A percentile compares a stretch with the other conserved stretches of the same genome.
Conservation (phyloP, 2,113 vertebrate species). For the Sphaerodactylus townsendi region DNA sequence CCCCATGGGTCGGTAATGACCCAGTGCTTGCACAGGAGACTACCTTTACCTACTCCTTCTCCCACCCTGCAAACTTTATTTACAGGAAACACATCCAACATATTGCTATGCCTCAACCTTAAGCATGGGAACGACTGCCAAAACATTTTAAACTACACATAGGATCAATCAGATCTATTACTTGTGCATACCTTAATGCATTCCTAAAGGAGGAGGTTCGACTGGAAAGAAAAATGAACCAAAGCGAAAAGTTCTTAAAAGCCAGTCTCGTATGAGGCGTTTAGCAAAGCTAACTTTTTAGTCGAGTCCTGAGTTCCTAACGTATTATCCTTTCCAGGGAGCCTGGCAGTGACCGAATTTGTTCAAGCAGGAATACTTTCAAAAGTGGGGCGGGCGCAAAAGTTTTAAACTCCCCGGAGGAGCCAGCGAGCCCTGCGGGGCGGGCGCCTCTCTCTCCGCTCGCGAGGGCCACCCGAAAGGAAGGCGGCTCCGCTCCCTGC, state of each 20-base stretch:
- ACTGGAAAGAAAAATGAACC: not conserved
- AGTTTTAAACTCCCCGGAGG: not conserved
- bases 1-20: no score
- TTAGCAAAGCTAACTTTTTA: not conserved
- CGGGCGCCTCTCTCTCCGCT: not conserved
- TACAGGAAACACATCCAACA: not conserved
- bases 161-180: not conserved
- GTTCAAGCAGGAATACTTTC: not conserved
- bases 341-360: not conserved
- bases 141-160: not conserved
- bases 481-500: not conserved
- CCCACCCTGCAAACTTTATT: not conserved
- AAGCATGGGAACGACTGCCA: not conserved
- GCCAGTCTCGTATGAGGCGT: not conserved
- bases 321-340: not conserved
- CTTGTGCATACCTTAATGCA: not conserved
- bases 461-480: not conserved
- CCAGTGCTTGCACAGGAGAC: no score
- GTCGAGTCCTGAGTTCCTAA: not conserved
- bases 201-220: not conserved
- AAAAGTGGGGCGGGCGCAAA: not conserved
- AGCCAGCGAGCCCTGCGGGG: not conserved
- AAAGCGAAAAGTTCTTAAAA: not conserved
- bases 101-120: not conserved
- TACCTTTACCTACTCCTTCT: not conserved